phyloP scores from a whole-genome alignment of 2,888 invertebrate species.

The Mimachlamys varia region DNA sequence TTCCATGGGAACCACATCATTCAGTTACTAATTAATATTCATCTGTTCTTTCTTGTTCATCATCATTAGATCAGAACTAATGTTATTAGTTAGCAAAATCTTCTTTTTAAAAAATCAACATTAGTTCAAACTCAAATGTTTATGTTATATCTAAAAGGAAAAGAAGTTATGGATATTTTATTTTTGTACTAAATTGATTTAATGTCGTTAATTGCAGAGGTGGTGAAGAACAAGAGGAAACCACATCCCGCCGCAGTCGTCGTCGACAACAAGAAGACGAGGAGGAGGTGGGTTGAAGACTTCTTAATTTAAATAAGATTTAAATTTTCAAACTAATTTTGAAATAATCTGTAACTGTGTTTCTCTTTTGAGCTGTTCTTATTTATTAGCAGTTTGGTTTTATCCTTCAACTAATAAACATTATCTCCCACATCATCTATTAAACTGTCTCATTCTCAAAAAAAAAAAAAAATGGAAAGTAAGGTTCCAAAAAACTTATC shows the following conservation, averaged over 20 bases:
- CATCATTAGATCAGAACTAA: not conserved
- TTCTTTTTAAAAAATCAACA: not conserved
- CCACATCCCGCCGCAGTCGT: constrained; percentile 59
- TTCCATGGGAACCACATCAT: not conserved
- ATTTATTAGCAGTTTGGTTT: not conserved
- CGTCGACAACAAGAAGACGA: constrained; percentile 60
- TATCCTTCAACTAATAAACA: not conserved
- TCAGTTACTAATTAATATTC: not conserved
- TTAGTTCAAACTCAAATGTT: not conserved
- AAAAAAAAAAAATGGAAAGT: too few species aligned
- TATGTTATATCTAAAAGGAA: not conserved
- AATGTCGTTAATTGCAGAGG: constrained; percentile 35
- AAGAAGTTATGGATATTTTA: not conserved
- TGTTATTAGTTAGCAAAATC: not conserved
- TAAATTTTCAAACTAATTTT: not conserved
- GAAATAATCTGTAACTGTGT: not conserved
- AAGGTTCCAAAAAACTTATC: too few species aligned
- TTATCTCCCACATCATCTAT: too few species aligned
- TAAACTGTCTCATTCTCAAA: too few species aligned
- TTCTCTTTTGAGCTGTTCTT: not conserved
- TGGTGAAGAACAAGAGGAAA: constrained; percentile 56
- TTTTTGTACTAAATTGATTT: not conserved
- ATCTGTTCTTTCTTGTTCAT: not conserved
- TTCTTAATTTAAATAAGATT: not conserved
- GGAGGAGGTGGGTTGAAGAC: constrained; percentile 46